Conservation (phyloP, 2,888 invertebrate genomes). For the Heliconius erato region DNA sequence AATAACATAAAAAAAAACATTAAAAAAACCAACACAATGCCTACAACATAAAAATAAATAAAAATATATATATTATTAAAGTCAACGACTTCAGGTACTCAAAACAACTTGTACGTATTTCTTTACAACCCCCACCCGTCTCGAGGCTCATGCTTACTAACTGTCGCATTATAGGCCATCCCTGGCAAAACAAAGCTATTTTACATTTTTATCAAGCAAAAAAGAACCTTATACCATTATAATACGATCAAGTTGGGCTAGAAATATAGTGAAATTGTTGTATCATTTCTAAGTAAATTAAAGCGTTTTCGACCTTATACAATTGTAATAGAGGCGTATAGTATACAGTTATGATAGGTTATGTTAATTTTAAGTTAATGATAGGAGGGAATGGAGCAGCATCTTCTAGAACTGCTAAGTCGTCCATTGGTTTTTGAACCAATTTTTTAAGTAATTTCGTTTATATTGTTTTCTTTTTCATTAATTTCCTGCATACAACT, state of each 20-base stretch:
- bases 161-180: slow-evolving; percentile 83
- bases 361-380: slow-evolving; percentile 82
- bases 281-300: slow-evolving; percentile 55
- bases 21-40: slow-evolving; percentile 25
- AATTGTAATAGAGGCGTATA: slow-evolving; percentile 59
- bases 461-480: background rate
- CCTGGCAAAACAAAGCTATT: slow-evolving; percentile 71
- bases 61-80: slow-evolving; percentile 71
- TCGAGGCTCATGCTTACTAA: slow-evolving; percentile 85
- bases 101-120: slow-evolving; percentile 78
- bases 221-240: slow-evolving; percentile 61
- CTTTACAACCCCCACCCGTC: slow-evolving; percentile 71
- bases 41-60: slow-evolving; percentile 55
- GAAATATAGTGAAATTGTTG: slow-evolving; percentile 57
- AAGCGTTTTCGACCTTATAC: slow-evolving; percentile 63
- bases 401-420: slow-evolving; percentile 49
- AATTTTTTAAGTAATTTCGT: slow-evolving; percentile 17
- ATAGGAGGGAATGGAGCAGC: slow-evolving; percentile 63
- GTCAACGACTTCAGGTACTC: slow-evolving; percentile 74
- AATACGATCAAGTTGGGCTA: slow-evolving; percentile 56
- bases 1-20: background rate
- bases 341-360: slow-evolving; percentile 63
- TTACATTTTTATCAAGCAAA: slow-evolving; percentile 56
- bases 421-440: slow-evolving; percentile 39
- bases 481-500: background rate